Percentiles rank a stretch among this genome's conserved stretches.
Evolutionary conservation across 1,140 invertebrate genomes (phyloP).

Genomic region (Whitmania pigra): DNA sequence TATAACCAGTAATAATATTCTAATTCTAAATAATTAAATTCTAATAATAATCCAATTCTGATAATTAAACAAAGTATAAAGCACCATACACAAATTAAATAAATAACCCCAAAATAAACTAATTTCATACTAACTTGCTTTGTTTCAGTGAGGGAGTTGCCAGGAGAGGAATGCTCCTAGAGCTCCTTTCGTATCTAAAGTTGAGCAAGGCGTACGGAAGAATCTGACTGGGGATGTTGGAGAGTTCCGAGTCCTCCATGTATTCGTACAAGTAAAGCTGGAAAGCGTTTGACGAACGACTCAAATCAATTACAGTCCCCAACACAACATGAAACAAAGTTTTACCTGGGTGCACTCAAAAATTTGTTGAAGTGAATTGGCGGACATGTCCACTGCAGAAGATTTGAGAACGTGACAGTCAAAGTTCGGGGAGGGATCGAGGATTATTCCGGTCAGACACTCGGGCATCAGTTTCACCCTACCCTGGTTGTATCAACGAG

Average conservation of each 20-base stretch:
- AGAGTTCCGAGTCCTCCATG: conserved; percentile 23
- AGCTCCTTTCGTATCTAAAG: conserved; percentile 15
- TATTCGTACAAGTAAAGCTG: conserved; percentile 26
- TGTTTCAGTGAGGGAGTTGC: too few species aligned
- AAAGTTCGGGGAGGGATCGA: conserved; percentile 33
- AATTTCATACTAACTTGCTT: too few species aligned
- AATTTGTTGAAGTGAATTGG: conserved; percentile 7
- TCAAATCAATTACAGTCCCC: neutral
- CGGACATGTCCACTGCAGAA: neutral
- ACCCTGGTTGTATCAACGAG: conserved; percentile 25
- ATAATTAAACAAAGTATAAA: too few species aligned
- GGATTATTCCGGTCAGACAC: conserved; percentile 21
- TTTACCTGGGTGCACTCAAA: conserved; percentile 23
- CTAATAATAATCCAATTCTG: too few species aligned
- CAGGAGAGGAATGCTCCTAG: too few species aligned
- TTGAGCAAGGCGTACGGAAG: conserved; percentile 24
- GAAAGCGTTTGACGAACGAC: neutral
- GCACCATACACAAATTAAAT: too few species aligned
- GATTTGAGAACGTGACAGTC: conserved; percentile 31
- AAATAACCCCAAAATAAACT: too few species aligned
- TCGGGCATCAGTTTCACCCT: conserved; percentile 30
- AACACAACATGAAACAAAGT: conserved; percentile 1
- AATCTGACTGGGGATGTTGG: conserved; percentile 22
- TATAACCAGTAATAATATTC: too few species aligned
- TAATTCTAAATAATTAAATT: too few species aligned